Conservation (phyloP, 2,113 vertebrate genomes). For the Cyprinus carpio region DNA sequence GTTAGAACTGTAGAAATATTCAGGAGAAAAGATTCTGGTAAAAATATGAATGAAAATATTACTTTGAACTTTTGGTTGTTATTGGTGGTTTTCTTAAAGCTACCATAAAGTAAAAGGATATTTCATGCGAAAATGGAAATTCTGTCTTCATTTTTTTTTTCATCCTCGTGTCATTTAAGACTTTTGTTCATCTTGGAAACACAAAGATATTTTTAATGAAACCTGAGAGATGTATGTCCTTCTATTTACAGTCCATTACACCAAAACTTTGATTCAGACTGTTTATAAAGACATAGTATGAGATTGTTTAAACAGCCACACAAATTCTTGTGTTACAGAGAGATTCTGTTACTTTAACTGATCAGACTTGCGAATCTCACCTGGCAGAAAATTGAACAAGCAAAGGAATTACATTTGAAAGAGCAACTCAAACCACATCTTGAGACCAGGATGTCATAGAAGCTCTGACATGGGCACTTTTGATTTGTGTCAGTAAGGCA, state of each 20-base stretch:
- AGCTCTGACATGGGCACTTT: not conserved
- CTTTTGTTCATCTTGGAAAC: no score
- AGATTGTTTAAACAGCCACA: no score
- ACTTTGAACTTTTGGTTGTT: not conserved
- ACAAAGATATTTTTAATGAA: no score
- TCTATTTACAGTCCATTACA: not conserved
- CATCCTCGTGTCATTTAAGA: no score
- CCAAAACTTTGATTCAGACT: no score
- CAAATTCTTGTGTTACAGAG: no score
- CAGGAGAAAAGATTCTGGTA: not conserved
- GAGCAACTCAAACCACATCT: not conserved
- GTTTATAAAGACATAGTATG: no score
- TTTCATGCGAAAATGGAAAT: not conserved
- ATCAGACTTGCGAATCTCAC: not conserved
- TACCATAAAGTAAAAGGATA: not conserved
- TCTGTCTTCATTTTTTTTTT: not conserved
- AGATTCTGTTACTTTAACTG: not conserved
- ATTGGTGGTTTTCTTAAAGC: not conserved
- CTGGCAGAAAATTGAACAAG: not conserved
- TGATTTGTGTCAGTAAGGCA: not conserved
- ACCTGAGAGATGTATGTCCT: not conserved
- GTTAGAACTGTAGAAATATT: not conserved
- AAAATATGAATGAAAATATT: not conserved
- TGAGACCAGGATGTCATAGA: not conserved
- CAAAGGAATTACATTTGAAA: not conserved